These are phyloP conservation scores for Callospermophilus lateralis DNA, from an alignment of 2,113 vertebrate genomes.

Conservation along the genomic window DNA sequence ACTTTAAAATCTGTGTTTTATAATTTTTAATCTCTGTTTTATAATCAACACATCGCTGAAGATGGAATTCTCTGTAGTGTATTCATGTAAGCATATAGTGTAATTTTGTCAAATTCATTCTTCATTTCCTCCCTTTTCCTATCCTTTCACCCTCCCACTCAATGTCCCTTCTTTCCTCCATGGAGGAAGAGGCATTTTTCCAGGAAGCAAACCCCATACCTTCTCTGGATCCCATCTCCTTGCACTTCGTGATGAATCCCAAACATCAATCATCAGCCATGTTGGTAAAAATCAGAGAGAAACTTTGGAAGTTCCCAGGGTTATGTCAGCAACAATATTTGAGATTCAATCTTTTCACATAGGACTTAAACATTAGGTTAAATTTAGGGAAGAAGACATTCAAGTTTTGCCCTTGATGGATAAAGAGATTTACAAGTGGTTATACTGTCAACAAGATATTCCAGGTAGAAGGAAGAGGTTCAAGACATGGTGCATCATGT, in stretches of 20 bases:
- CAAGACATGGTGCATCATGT: not conserved
- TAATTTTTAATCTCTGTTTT: too few species aligned
- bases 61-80: too few species aligned
- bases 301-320: not conserved
- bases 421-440: not conserved
- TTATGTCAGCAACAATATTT: not conserved
- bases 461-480: not conserved
- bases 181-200: not conserved
- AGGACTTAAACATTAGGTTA: not conserved
- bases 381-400: not conserved
- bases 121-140: too few species aligned
- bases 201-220: not conserved
- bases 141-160: too few species aligned
- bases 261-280: not conserved
- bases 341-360: not conserved
- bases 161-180: too few species aligned
- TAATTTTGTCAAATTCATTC: too few species aligned
- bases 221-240: not conserved
- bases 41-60: too few species aligned
- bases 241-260: not conserved
- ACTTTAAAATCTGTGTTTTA: too few species aligned
- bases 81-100: too few species aligned
- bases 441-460: not conserved
- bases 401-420: not conserved
- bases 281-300: not conserved